These are phyloP conservation scores for Yponomeuta evonymella DNA, from an alignment of 2,888 invertebrate genomes.

Conservation along the genomic window DNA sequence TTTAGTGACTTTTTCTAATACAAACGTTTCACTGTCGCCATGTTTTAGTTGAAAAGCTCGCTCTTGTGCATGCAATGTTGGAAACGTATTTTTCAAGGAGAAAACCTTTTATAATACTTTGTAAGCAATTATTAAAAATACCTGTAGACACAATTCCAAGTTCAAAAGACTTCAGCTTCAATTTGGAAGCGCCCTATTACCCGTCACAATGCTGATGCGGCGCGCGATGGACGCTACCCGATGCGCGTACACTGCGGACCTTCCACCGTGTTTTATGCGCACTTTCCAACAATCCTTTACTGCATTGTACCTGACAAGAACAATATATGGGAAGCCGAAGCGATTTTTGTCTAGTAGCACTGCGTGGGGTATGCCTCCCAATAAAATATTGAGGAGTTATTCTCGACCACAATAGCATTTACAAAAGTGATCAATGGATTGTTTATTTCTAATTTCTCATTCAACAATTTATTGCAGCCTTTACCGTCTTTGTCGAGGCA, in stretches of 20 bases:
- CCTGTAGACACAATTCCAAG: background rate
- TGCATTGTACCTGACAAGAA: constrained; percentile 60
- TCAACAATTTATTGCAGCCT: background rate
- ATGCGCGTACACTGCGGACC: constrained; percentile 39
- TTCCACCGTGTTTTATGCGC: constrained; percentile 57
- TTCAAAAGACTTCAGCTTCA: background rate
- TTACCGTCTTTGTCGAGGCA: background rate
- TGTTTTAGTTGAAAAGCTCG: too few relatives aligned
- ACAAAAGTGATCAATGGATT: constrained; percentile 22
- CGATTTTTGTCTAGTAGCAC: constrained; percentile 69
- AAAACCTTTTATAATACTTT: too few relatives aligned
- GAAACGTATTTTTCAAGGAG: too few relatives aligned
- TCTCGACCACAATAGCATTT: constrained; percentile 23
- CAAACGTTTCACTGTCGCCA: too few relatives aligned
- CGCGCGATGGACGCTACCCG: constrained; percentile 50
- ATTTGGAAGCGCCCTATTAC: background rate
- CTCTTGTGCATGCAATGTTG: too few relatives aligned
- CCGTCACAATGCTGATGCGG: constrained; percentile 47
- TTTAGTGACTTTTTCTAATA: too few relatives aligned
- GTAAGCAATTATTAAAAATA: too few relatives aligned
- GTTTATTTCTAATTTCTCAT: constrained; percentile 17
- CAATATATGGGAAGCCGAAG: constrained; percentile 61
- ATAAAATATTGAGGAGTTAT: constrained; percentile 37
- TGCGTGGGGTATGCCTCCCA: constrained; percentile 56
- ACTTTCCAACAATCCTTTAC: constrained; percentile 63